Conservation (phyloP, 2,113 vertebrate genomes). For the Catagonus wagneri region DNA sequence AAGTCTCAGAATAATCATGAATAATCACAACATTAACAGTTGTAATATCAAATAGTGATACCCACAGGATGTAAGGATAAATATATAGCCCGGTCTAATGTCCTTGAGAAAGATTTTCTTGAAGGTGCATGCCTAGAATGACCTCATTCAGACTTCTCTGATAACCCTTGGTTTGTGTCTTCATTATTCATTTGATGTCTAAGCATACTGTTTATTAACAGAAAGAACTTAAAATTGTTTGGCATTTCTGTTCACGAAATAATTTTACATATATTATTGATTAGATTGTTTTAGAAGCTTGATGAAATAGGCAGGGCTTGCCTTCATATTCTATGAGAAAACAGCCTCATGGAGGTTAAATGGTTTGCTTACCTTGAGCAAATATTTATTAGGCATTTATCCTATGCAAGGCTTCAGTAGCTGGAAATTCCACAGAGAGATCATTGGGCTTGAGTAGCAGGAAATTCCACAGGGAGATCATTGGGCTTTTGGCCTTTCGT, state of each 20-base stretch:
- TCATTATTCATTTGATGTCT: constrained; percentile 38
- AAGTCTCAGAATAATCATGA: neutral
- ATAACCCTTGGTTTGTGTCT: constrained; percentile 10
- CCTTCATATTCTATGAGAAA: neutral
- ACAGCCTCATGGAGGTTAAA: neutral
- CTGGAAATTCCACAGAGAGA: neutral
- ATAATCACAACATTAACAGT: neutral
- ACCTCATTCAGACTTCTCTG: neutral
- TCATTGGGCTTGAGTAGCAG: too few species aligned
- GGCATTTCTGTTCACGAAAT: constrained; percentile 44
- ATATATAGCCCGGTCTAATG: neutral
- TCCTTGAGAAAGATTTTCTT: neutral
- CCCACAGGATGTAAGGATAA: neutral
- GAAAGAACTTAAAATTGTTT: constrained; percentile 45
- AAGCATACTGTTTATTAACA: constrained; percentile 17
- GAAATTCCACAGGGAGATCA: neutral
- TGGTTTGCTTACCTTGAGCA: neutral
- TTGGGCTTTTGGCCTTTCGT: neutral
- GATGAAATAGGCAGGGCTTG: neutral
- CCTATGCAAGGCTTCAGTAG: neutral
- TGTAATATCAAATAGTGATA: neutral
- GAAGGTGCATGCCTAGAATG: neutral
- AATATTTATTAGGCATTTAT: constrained; percentile 43
- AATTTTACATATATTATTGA: constrained; percentile 54
- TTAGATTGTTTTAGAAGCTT: constrained; percentile 39